Evolutionary conservation across 2,797 vertebrate species (phyloP).

Genomic region (Lateolabrax maculatus): DNA sequence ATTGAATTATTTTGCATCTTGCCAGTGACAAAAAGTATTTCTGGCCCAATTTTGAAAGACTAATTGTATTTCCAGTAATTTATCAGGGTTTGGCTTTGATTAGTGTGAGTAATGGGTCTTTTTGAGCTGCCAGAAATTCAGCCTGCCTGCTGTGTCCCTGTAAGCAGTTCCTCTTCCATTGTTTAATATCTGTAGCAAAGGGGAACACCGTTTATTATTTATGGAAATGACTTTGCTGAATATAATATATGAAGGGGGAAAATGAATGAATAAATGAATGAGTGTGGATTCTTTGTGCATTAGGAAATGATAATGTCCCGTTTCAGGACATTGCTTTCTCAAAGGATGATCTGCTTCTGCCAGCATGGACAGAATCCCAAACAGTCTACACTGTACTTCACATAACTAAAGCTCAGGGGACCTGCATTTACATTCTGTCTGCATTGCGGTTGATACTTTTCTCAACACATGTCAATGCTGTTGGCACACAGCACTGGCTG

Average conservation of each 20-base stretch:
- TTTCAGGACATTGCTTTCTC: slow-evolving; percentile 36
- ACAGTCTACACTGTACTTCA: slow-evolving; percentile 27
- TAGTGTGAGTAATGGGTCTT: slow-evolving; percentile 43
- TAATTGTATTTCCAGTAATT: slow-evolving; percentile 54
- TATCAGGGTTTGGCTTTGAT: slow-evolving; percentile 46
- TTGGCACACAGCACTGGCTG: slow-evolving; percentile 22
- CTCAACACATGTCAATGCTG: slow-evolving; percentile 41
- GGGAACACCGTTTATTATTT: slow-evolving; percentile 39
- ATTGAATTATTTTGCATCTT: slow-evolving; percentile 44
- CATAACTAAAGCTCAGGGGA: slow-evolving; percentile 22
- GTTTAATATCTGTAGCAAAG: slow-evolving; percentile 43
- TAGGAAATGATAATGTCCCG: slow-evolving; percentile 35
- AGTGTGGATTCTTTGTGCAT: slow-evolving; percentile 7
- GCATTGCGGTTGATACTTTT: slow-evolving; percentile 33
- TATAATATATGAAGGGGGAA: slow-evolving; percentile 14
- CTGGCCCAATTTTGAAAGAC: slow-evolving; percentile 13
- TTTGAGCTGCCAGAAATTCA: slow-evolving; percentile 36
- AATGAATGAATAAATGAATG: slow-evolving; percentile 25
- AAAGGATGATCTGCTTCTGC: slow-evolving; percentile 20
- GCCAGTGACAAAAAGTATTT: slow-evolving; percentile 41
- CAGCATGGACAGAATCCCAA: slow-evolving; percentile 47
- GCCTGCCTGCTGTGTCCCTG: slow-evolving; percentile 19
- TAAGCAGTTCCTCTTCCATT: slow-evolving; percentile 38
- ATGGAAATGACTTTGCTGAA: slow-evolving; percentile 27
- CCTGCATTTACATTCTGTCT: slow-evolving; percentile 51